These are phyloP conservation scores for Uropetala carovei DNA, from an alignment of 2,888 invertebrate species.

Conservation along the genomic window DNA sequence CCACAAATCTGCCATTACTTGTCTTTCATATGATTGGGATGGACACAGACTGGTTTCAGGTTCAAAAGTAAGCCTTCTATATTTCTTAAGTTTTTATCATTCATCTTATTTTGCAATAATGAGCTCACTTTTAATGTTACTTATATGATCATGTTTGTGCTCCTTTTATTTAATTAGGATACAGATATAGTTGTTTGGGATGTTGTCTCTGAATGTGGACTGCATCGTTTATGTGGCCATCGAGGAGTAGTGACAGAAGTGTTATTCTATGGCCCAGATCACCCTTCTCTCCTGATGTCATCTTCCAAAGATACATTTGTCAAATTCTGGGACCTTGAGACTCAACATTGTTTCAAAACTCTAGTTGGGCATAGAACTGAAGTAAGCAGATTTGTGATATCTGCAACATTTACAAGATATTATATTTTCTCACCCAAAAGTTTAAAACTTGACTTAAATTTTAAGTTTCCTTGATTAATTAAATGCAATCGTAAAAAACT, in stretches of 20 bases:
- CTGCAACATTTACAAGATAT: background rate
- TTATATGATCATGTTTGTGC: too few species aligned
- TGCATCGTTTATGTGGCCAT: conserved; percentile 93
- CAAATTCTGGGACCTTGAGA: conserved; percentile 98
- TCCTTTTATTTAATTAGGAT: conserved; percentile 79
- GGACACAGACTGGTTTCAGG: conserved; percentile 94
- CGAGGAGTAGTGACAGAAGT: conserved; percentile 92
- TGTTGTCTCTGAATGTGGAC: conserved; percentile 92
- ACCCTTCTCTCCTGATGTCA: conserved; percentile 83
- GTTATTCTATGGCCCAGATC: conserved; percentile 82
- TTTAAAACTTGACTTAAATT: too few species aligned
- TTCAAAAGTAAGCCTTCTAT: conserved; percentile 80
- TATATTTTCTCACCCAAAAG: too few species aligned
- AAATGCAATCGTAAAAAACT: too few species aligned
- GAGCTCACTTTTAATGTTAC: too few species aligned
- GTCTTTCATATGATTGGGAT: conserved; percentile 87
- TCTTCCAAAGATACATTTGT: conserved; percentile 95
- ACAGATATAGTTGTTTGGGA: conserved; percentile 97
- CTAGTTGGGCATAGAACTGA: conserved; percentile 92
- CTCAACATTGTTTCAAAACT: conserved; percentile 97
- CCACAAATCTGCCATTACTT: conserved; percentile 90
- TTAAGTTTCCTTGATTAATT: too few species aligned
- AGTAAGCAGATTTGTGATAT: conserved; percentile 75
- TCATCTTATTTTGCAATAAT: background rate
- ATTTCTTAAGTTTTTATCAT: background rate